phyloP scores from a whole-genome alignment of 2,113 vertebrate species.

The Columba livia region DNA sequence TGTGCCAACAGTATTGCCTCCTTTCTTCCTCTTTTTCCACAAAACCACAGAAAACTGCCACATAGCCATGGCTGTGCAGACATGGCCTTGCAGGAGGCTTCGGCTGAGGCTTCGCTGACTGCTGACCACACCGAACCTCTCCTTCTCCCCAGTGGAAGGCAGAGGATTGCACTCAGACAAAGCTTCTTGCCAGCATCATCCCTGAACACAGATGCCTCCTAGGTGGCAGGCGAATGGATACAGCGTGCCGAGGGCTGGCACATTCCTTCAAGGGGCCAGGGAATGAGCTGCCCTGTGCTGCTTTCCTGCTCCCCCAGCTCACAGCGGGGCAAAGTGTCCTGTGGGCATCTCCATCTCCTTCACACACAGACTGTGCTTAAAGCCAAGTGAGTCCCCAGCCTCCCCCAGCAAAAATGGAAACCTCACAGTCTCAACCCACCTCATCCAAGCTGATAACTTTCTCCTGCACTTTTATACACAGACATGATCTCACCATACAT shows the following conservation, averaged over 20 bases:
- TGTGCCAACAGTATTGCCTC: background rate
- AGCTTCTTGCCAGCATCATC: background rate
- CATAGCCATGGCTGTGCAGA: background rate
- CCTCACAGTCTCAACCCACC: background rate
- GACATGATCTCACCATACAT: background rate
- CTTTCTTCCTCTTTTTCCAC: background rate
- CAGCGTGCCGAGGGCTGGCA: background rate
- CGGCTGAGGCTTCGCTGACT: background rate
- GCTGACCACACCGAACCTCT: background rate
- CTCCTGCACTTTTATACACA: background rate
- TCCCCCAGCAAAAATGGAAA: background rate
- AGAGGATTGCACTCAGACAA: background rate
- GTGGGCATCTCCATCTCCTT: background rate
- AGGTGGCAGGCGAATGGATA: background rate
- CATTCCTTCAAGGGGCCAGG: rapidly evolving
- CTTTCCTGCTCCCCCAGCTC: background rate
- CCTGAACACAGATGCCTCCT: background rate
- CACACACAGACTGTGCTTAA: no score
- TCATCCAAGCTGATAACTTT: background rate
- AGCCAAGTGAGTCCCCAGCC: background rate
- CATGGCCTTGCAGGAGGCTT: background rate
- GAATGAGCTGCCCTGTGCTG: background rate
- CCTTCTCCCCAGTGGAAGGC: background rate
- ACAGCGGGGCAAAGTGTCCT: background rate
- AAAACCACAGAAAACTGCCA: background rate